These are phyloP conservation scores for Lynx canadensis DNA, from an alignment of 2,113 vertebrate species.

Conservation along the genomic window DNA sequence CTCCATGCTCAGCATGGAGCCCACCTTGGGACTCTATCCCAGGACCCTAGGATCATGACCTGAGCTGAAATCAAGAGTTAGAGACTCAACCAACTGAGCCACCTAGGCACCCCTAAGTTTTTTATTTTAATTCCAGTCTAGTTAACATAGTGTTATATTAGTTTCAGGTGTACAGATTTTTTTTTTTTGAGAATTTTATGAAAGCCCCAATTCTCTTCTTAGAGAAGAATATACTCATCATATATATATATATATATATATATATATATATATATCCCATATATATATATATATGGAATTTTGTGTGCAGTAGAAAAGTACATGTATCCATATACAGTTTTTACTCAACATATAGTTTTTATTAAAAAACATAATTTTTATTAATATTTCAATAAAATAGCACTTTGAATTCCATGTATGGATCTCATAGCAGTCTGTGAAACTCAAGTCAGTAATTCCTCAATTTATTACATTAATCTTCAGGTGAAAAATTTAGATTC, in stretches of 20 bases:
- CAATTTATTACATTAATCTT: background rate
- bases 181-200: background rate
- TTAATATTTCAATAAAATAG: background rate
- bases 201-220: background rate
- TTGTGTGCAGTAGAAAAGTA: background rate
- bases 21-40: no score
- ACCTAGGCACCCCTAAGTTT: background rate
- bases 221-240: background rate
- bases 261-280: background rate
- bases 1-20: no score
- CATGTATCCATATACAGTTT: background rate
- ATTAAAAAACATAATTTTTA: background rate
- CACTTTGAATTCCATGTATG: background rate
- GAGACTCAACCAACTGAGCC: no score
- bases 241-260: background rate
- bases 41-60: no score
- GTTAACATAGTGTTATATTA: background rate
- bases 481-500: background rate
- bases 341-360: background rate
- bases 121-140: background rate
- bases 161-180: background rate
- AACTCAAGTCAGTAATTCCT: background rate
- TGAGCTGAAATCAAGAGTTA: no score
- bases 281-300: background rate
- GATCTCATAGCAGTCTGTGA: background rate